Evolutionary conservation across 2,113 vertebrate genomes (phyloP), one percentile per base, ranked within the genome.

Genomic region (Empidonax alnorum): DNA sequence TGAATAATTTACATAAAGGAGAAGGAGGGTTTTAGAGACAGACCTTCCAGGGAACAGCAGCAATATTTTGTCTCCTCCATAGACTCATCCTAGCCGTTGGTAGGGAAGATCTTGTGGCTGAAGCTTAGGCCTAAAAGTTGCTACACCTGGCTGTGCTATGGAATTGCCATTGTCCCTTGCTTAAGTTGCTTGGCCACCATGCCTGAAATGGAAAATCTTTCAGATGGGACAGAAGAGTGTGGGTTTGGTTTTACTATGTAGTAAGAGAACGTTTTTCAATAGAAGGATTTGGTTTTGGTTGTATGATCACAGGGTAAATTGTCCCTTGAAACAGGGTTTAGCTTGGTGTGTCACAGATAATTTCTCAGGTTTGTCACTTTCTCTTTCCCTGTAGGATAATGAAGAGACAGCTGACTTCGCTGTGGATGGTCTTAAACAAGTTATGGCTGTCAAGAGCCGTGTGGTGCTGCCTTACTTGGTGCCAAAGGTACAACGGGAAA

Each of bases 381-480:
- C 24, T 92, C 8, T 79, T 49, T 73, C 28, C 89, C 58, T 68
- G 15, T 94, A 99, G 99, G 98, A 99, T 56, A 98, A 99, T 16
- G 97, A 98, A 84, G 98, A 98, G 39, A 98, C 98, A 4, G 98
- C 99, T 4, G 99, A 98, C 71, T 99, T 99, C 94, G 99, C 99
- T 77, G 97, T 99, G 97, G 99, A 99, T 17, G 99, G 99, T 65
- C 98, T 99, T 83, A 99, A 99, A 97, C 99, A 99, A 92, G 99
- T 99, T 81, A 99, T 99, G 99, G 99, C 99, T 24, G 99, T 99
- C 82, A 99, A 99, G 98, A 99, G 99, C 96, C 99, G 99, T 20
- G 99, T 99, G 56, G 99, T 99, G 92, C 97, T 99, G 91, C 99
- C 99, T 67, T 99, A 99, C 93, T 97, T 99, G 74, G 99, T 99